These are phyloP conservation scores for Gallinago nigripennis DNA, from an alignment of 2,797 vertebrate genomes.

Conservation along the genomic window DNA sequence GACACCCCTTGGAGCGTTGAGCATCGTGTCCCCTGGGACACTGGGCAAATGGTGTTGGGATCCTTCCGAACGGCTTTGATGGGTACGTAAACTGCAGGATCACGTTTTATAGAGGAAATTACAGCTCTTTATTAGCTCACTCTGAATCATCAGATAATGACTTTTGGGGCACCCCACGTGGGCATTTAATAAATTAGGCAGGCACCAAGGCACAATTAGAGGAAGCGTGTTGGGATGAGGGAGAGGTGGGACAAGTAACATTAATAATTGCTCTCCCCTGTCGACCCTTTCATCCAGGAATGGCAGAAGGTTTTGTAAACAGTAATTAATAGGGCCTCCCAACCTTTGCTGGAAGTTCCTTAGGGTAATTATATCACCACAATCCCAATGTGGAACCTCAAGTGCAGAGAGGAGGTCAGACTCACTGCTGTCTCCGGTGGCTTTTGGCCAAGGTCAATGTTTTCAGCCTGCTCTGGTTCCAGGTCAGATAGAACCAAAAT, in stretches of 20 bases:
- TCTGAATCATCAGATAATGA: slow-evolving; percentile 57
- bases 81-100: slow-evolving; percentile 3
- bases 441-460: not conserved
- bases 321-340: slow-evolving; percentile 57
- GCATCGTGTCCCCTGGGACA: fast-evolving
- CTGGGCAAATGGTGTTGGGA: not conserved
- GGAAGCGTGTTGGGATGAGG: slow-evolving; percentile 37
- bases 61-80: not conserved
- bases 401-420: slow-evolving; percentile 10
- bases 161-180: slow-evolving; percentile 41
- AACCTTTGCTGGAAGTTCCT: slow-evolving; percentile 29
- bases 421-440: not conserved
- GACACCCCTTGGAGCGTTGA: fast-evolving
- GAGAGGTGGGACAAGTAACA: slow-evolving; percentile 43
- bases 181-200: slow-evolving; percentile 54
- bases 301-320: slow-evolving; percentile 19
- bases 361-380: slow-evolving; percentile 20
- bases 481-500: not conserved
- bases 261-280: slow-evolving; percentile 36
- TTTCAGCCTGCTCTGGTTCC: not conserved
- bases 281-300: slow-evolving; percentile 53
- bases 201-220: slow-evolving; percentile 53
- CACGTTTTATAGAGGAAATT: slow-evolving; percentile 61
- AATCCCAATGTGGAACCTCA: slow-evolving; percentile 2
- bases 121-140: slow-evolving; percentile 46